Evolutionary conservation across 2,797 vertebrate genomes (phyloP).

Genomic region (Peromyscus attwateri): DNA sequence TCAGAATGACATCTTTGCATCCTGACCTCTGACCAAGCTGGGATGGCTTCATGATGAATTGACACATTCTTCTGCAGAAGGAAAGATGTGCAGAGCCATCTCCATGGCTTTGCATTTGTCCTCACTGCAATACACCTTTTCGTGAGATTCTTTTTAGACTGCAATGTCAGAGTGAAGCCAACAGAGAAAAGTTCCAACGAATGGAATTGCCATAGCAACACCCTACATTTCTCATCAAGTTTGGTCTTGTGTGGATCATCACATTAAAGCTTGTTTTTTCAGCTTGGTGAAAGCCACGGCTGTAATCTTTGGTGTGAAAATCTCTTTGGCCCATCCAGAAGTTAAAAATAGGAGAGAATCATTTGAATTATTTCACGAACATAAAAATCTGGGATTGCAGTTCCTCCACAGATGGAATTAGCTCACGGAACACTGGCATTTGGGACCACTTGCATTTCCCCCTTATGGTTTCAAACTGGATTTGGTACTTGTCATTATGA

Average conservation of each 20-base stretch:
- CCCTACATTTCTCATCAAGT: constrained; percentile 89
- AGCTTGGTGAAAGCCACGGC: constrained; percentile 79
- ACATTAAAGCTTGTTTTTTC: constrained; percentile 87
- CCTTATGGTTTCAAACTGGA: constrained; percentile 61
- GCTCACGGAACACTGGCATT: constrained; percentile 69
- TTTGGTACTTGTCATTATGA: constrained; percentile 56
- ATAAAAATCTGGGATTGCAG: constrained; percentile 78
- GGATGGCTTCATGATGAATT: neutral
- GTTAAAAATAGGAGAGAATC: constrained; percentile 83
- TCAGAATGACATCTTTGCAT: constrained; percentile 21
- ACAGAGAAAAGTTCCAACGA: constrained; percentile 85
- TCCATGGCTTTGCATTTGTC: constrained; percentile 71
- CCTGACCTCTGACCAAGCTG: neutral
- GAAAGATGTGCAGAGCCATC: constrained; percentile 52
- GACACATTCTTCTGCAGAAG: neutral
- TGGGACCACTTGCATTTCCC: constrained; percentile 68
- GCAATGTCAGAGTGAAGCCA: constrained; percentile 86
- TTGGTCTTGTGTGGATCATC: constrained; percentile 87
- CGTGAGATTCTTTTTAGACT: constrained; percentile 81
- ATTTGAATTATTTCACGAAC: constrained; percentile 85
- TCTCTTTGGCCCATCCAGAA: constrained; percentile 82
- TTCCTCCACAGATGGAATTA: constrained; percentile 76
- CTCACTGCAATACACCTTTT: constrained; percentile 84
- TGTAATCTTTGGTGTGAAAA: constrained; percentile 84
- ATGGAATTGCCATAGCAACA: constrained; percentile 90